A percentile compares a stretch with the other conserved stretches of the same genome.
phyloP scores from a whole-genome alignment of 2,888 invertebrate species.

The Pantelozetes paolii region DNA sequence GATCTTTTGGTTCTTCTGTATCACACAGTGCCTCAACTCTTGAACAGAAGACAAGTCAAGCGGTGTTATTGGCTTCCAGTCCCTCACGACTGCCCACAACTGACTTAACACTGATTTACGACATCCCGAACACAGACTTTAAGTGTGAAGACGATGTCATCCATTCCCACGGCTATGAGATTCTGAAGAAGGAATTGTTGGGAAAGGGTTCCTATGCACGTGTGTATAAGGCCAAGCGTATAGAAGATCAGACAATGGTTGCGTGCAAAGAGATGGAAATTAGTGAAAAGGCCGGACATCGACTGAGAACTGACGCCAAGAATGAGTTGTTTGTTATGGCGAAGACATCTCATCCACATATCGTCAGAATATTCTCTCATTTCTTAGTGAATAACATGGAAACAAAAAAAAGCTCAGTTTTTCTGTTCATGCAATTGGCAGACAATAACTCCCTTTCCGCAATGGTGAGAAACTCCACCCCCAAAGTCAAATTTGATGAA shows the following conservation, averaged over 20 bases:
- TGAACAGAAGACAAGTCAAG: neutral
- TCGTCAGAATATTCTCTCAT: slow-evolving; percentile 31
- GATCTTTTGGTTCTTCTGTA: too few relatives aligned
- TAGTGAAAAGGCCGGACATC: neutral
- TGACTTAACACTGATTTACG: slow-evolving; percentile 11
- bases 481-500: too few relatives aligned
- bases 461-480: neutral
- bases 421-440: slow-evolving; percentile 34
- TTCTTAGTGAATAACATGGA: slow-evolving; percentile 22
- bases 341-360: slow-evolving; percentile 38
- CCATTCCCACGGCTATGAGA: neutral
- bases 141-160: slow-evolving; percentile 19
- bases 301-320: neutral
- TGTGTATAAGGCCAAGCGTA: neutral
- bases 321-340: slow-evolving; percentile 40
- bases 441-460: slow-evolving; percentile 15
- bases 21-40: too few relatives aligned
- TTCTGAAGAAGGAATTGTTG: neutral
- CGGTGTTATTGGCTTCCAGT: neutral
- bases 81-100: neutral
- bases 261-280: slow-evolving; percentile 36
- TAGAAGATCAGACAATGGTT: neutral
- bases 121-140: slow-evolving; percentile 4
- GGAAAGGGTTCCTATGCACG: neutral
- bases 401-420: neutral